phyloP scores from a whole-genome alignment of 2,113 vertebrate species.

The Mionectes macconnelli region DNA sequence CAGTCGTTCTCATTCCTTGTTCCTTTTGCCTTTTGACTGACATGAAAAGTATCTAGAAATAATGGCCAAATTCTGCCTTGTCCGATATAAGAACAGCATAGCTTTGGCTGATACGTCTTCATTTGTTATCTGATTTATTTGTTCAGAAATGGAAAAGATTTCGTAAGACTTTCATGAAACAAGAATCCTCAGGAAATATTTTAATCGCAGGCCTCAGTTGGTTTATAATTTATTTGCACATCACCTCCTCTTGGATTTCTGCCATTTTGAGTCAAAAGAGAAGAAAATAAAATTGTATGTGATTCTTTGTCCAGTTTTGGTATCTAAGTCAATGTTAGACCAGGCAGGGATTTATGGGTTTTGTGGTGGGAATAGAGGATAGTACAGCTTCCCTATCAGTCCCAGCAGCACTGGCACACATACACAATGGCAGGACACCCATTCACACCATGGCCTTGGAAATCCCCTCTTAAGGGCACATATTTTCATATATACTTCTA shows the following conservation, averaged over 20 bases:
- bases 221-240: background rate
- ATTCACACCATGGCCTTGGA: background rate
- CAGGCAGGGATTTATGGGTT: background rate
- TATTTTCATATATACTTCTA: background rate
- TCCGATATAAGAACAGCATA: background rate
- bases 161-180: background rate
- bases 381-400: background rate
- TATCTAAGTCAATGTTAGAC: background rate
- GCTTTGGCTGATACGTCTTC: background rate
- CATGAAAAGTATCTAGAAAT: background rate
- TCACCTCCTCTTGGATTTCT: background rate
- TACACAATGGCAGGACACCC: rapidly evolving
- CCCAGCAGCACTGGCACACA: background rate
- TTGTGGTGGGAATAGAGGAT: background rate
- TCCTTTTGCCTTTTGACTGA: background rate
- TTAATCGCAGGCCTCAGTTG: background rate
- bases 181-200: background rate
- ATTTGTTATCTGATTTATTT: background rate
- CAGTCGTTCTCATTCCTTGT: background rate
- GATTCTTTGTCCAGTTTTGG: background rate
- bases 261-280: background rate
- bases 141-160: background rate
- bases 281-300: background rate
- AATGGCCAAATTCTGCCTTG: background rate
- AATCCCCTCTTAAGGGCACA: background rate